These are phyloP conservation scores for Parthenolecanium corni DNA, from an alignment of 2,888 invertebrate species.

Conservation along the genomic window DNA sequence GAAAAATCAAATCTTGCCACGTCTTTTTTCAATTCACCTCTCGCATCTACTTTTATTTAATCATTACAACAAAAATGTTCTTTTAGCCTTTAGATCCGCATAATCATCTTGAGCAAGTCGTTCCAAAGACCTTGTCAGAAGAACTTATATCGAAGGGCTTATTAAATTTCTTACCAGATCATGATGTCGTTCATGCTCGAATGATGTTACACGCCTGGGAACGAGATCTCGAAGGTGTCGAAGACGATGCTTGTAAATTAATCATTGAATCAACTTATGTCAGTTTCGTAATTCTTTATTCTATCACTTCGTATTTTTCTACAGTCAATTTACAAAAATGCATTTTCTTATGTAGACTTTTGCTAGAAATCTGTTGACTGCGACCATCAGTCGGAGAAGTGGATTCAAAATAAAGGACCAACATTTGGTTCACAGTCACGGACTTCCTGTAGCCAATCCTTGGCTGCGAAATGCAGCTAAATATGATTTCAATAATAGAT, in stretches of 20 bases:
- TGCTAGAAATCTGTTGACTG: slow-evolving; percentile 67
- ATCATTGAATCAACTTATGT: slow-evolving; percentile 67
- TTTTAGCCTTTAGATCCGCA: slow-evolving; percentile 9
- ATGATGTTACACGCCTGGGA: slow-evolving; percentile 84
- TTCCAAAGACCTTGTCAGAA: slow-evolving; percentile 11
- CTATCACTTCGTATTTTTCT: not conserved
- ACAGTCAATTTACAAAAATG: not conserved
- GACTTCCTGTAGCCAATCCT: slow-evolving; percentile 65
- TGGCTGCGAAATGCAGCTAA: slow-evolving; percentile 54
- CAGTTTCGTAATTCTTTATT: slow-evolving; percentile 28
- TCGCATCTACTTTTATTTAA: too few species aligned
- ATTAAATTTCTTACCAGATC: slow-evolving; percentile 59
- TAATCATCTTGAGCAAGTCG: slow-evolving; percentile 5
- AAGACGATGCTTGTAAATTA: slow-evolving; percentile 70
- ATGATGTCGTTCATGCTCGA: slow-evolving; percentile 67
- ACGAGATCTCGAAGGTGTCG: slow-evolving; percentile 69
- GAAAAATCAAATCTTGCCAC: too few species aligned
- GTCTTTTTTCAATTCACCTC: too few species aligned
- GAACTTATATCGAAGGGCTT: slow-evolving; percentile 16
- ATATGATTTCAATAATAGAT: slow-evolving; percentile 2
- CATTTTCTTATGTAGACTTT: slow-evolving; percentile 45
- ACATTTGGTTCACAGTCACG: slow-evolving; percentile 67
- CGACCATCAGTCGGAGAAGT: slow-evolving; percentile 66
- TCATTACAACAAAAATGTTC: not conserved
- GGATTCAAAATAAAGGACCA: slow-evolving; percentile 64